phyloP scores from a whole-genome alignment of 2,797 vertebrate species.

The Pantherophis vulpinus region DNA sequence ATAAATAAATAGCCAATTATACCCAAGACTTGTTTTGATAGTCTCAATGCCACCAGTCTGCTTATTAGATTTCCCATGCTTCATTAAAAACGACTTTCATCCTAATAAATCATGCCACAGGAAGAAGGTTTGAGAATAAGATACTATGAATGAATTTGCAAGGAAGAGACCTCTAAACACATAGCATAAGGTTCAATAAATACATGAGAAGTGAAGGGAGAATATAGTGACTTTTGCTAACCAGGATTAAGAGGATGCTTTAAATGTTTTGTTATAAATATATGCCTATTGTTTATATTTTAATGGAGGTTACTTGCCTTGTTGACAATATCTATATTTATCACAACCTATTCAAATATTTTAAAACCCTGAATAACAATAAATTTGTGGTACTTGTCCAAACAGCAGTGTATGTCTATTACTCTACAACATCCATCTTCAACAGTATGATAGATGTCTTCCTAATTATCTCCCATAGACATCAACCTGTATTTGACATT shows the following conservation, averaged over 20 bases:
- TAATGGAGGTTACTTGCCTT: not conserved
- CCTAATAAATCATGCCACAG: not conserved
- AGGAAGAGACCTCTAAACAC: not conserved
- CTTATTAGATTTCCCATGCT: not conserved
- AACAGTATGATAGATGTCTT: not conserved
- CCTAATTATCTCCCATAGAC: not conserved
- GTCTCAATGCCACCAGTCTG: not conserved
- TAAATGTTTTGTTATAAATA: not conserved
- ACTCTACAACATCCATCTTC: not conserved
- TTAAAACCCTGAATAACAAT: not conserved
- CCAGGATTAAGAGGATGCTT: not conserved
- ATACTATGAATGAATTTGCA: not conserved
- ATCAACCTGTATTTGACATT: not conserved
- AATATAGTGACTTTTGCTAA: not conserved
- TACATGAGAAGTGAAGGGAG: not conserved
- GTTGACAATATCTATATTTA: not conserved
- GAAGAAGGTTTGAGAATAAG: not conserved
- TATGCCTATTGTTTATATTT: not conserved
- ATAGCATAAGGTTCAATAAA: not conserved
- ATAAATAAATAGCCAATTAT: not conserved
- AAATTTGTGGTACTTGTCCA: not conserved
- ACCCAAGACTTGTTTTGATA: not conserved
- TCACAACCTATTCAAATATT: not conserved
- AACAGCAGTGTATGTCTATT: not conserved
- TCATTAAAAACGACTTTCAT: not conserved